Base-by-base conservation (phyloP, 2,797 vertebrate species). In the Manis javanica region DNA sequence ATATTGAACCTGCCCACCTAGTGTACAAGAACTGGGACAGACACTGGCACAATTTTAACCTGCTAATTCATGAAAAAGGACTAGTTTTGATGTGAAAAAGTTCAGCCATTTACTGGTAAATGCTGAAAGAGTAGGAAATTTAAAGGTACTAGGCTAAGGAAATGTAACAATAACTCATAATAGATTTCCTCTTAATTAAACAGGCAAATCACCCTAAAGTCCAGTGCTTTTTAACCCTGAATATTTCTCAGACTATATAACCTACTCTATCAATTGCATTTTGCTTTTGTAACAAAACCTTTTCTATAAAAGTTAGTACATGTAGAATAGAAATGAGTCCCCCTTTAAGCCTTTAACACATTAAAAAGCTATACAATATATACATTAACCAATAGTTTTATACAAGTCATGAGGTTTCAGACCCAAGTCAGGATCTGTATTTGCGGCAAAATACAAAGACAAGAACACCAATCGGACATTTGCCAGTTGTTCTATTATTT, bases 391-490 rank as follows among this genome's bases (percentile, higher is more conserved):
- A 94, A 94, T 18, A 0, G 79, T 96, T 53, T 95, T 92, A 83
- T 55, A 97, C 74, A 98, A 95, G 91, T 77, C 96, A 95, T 63
- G 85, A 85, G 68, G 68, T 90, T 95, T 94, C 82, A 92, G 18
- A 77, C 19, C 11, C 8, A 96, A 87, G 90, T 69, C 91, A 95
- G 91, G 82, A 95, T 92, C 78, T 66, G 74, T 96, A 96, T 97
- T 97, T 90, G 95, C n/a, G 57, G 69, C 83, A 53, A 98, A 96
- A 97, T 87, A 96, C n/a, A 98, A 97, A 96, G 96, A 97, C 93
- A 92, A 96, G 77, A 96, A 96, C 68, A 98, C 91, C 94, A 97
- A 97, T 89, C 79, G 96, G 97, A 84, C 96, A 97, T 97, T 83
- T 81, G 96, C 96, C 94, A 98, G 86, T 95, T 95, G 97, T 97